Conservation (phyloP, 2,888 invertebrate species). For the Biston betularia region DNA sequence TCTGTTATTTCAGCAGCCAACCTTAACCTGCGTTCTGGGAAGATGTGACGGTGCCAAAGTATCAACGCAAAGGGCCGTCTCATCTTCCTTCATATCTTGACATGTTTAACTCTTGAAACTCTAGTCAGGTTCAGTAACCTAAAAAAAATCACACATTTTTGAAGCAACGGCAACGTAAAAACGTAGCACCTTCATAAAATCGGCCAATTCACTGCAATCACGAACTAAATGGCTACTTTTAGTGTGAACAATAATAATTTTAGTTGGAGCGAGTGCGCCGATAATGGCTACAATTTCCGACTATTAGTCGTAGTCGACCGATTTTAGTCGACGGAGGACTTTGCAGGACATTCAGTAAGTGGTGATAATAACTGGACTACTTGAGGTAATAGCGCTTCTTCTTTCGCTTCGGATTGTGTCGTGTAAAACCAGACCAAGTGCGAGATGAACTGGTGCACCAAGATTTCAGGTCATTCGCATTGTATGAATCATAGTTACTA, state of each 20-base stretch:
- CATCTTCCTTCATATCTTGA: too few species aligned
- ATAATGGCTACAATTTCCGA: constrained; percentile 85
- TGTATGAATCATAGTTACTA: too few species aligned
- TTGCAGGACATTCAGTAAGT: constrained; percentile 78
- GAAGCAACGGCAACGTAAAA: constrained; percentile 46
- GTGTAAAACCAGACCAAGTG: background rate
- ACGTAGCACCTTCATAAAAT: constrained; percentile 54
- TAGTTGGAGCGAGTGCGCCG: constrained; percentile 81
- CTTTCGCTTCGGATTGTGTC: constrained; percentile 4
- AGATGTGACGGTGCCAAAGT: too few species aligned
- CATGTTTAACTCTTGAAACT: too few species aligned
- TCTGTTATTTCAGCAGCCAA: too few species aligned
- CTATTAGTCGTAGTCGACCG: constrained; percentile 77
- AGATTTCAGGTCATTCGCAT: too few species aligned
- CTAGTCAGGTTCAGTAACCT: background rate
- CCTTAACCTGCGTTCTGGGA: too few species aligned
- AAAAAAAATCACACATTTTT: constrained; percentile 3
- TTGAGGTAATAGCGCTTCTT: constrained; percentile 53
- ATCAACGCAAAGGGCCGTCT: too few species aligned
- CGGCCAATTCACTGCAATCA: constrained; percentile 64
- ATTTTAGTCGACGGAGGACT: constrained; percentile 64
- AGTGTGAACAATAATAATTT: constrained; percentile 85
- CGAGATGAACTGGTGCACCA: background rate
- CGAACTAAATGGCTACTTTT: constrained; percentile 80
- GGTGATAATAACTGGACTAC: constrained; percentile 70